phyloP scores from a whole-genome alignment of 2,888 invertebrate genomes.

The Patella pellucida region DNA sequence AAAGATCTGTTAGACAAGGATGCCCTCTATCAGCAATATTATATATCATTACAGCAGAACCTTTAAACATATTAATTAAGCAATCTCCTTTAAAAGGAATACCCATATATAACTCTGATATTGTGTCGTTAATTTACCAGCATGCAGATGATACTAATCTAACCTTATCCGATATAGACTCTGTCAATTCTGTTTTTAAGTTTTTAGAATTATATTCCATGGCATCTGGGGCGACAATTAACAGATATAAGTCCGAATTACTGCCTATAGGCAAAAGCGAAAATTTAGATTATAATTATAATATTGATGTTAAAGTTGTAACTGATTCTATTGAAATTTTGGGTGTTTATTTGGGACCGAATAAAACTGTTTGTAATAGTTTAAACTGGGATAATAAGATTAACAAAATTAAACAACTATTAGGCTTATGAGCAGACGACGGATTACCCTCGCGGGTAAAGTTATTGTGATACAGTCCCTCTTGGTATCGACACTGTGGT shows the following conservation, averaged over 20 bases:
- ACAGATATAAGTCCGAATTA: background rate
- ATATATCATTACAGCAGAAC: no score
- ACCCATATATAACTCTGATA: no score
- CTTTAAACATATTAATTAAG: no score
- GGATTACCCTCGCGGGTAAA: background rate
- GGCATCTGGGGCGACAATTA: no score
- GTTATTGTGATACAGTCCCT: background rate
- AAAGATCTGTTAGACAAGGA: no score
- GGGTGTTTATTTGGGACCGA: background rate
- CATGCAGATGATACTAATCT: no score
- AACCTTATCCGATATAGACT: no score
- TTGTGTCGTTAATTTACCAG: no score
- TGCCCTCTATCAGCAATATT: no score
- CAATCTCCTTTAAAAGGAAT: no score
- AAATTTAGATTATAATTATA: background rate
- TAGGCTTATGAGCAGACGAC: slow-evolving; percentile 12
- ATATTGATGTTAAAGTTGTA: background rate
- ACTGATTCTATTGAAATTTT: background rate
- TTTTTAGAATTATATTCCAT: no score
- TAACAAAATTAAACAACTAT: background rate
- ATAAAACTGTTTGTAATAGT: background rate
- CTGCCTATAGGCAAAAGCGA: background rate
- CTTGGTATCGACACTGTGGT: slow-evolving; percentile 2
- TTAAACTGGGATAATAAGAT: background rate
- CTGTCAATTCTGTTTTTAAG: no score